Percentiles rank a stretch among this genome's conserved stretches.
Evolutionary conservation across 2,797 vertebrate genomes (phyloP).

Genomic region (Botia kubotai): DNA sequence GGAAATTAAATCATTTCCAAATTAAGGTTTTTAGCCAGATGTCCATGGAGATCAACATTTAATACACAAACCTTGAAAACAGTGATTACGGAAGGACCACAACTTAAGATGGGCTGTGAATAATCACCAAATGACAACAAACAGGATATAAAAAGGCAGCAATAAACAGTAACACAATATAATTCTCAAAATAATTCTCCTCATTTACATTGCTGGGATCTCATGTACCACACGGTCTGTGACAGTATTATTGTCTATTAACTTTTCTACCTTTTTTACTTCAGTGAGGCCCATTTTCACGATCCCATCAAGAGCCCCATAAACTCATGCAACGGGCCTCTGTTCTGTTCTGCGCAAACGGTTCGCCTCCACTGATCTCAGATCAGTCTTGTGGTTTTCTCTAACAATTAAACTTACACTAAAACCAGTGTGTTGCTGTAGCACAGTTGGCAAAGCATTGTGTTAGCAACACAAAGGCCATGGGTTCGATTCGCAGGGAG

Average conservation of each 20-base stretch:
- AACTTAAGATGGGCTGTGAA: not conserved
- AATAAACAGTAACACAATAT: not conserved
- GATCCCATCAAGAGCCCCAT: not conserved
- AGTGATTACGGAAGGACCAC: not conserved
- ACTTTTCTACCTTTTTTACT: not conserved
- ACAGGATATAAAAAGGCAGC: not conserved
- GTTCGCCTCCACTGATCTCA: not conserved
- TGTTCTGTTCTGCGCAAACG: not conserved
- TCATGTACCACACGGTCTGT: not conserved
- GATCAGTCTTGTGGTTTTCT: conserved; percentile 2
- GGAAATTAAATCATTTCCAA: conserved; percentile 4
- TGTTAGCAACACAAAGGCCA: too few relatives aligned
- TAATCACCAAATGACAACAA: not conserved
- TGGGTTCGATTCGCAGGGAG: too few relatives aligned
- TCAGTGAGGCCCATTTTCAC: not conserved
- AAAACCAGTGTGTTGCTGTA: too few relatives aligned
- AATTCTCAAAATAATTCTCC: not conserved
- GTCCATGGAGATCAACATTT: not conserved
- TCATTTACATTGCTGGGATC: not conserved
- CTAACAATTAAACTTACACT: too few relatives aligned
- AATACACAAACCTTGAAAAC: not conserved
- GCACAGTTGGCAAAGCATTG: too few relatives aligned
- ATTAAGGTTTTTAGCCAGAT: not conserved
- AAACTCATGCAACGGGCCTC: not conserved
- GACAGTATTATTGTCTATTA: not conserved